phyloP scores from a whole-genome alignment of 64 coral and sea anemone genomes.

The Dendrophyllia cribrosa region DNA sequence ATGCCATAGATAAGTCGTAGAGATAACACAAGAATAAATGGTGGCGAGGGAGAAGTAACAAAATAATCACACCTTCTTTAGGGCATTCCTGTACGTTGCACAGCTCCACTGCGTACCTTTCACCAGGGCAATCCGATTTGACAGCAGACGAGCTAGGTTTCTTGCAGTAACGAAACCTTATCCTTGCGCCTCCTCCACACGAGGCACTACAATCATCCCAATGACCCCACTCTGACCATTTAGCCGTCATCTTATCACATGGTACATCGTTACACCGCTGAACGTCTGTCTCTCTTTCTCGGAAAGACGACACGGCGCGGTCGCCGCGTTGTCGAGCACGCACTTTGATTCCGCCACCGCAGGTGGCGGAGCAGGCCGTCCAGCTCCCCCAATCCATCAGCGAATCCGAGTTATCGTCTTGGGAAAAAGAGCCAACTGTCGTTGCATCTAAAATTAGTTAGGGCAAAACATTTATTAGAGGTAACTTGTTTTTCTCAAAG shows the following conservation, averaged over 20 bases:
- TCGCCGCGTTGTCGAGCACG: slow-evolving; percentile 58
- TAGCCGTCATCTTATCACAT: slow-evolving; percentile 62
- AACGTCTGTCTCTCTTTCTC: slow-evolving; percentile 59
- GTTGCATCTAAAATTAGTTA: neutral
- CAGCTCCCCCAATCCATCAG: slow-evolving; percentile 61
- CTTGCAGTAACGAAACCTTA: slow-evolving; percentile 73
- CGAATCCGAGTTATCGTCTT: neutral
- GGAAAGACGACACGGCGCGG: slow-evolving; percentile 5
- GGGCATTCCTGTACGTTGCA: slow-evolving; percentile 57
- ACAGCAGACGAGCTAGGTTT: neutral
- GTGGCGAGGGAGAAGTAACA: neutral
- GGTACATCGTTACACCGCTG: slow-evolving; percentile 55
- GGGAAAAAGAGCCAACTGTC: neutral
- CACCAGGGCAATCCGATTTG: slow-evolving; percentile 39
- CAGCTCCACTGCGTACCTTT: slow-evolving; percentile 39
- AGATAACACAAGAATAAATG: too few species aligned
- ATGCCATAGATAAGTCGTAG: too few species aligned
- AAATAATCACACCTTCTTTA: slow-evolving; percentile 32
- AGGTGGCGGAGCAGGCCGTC: slow-evolving; percentile 74
- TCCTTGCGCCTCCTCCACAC: slow-evolving; percentile 74
- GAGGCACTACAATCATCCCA: slow-evolving; percentile 60
- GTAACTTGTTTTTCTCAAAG: neutral
- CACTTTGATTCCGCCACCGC: slow-evolving; percentile 71
- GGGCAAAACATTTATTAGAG: neutral
- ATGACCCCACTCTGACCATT: slow-evolving; percentile 61